Conservation (phyloP, 2,113 vertebrate species). For the Telmatochromis sp. region DNA sequence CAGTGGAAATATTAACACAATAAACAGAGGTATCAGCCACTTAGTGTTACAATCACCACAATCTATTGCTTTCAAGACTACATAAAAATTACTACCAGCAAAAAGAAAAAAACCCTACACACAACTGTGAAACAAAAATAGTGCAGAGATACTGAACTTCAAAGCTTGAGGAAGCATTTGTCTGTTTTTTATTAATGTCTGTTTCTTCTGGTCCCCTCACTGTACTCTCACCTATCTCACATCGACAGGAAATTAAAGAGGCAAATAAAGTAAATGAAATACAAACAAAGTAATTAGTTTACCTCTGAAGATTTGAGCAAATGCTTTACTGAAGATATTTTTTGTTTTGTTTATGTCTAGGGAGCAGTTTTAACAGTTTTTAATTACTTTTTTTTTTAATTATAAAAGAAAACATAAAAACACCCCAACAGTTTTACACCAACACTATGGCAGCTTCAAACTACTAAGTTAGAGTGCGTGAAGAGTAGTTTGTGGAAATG, state of each 20-base stretch:
- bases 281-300: slow-evolving; percentile 56
- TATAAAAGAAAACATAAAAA: neutral
- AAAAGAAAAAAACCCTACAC: neutral
- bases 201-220: neutral
- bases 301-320: slow-evolving; percentile 51
- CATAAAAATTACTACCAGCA: neutral
- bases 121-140: neutral
- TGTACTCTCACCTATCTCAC: slow-evolving; percentile 40
- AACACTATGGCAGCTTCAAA: neutral
- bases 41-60: neutral
- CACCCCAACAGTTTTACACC: neutral
- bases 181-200: slow-evolving; percentile 49
- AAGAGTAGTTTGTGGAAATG: neutral
- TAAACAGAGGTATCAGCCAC: neutral
- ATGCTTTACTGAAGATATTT: slow-evolving; percentile 54
- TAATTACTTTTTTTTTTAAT: slow-evolving; percentile 24
- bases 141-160: slow-evolving; percentile 43
- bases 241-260: slow-evolving; percentile 43
- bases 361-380: slow-evolving; percentile 24
- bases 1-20: neutral
- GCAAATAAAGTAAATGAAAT: slow-evolving; percentile 29
- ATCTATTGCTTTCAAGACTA: slow-evolving; percentile 9
- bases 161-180: slow-evolving; percentile 33
- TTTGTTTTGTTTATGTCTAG: slow-evolving; percentile 10
- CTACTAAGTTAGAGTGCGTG: neutral